Evolutionary conservation across 2,797 vertebrate species (phyloP).

Genomic region (Prionace glauca): DNA sequence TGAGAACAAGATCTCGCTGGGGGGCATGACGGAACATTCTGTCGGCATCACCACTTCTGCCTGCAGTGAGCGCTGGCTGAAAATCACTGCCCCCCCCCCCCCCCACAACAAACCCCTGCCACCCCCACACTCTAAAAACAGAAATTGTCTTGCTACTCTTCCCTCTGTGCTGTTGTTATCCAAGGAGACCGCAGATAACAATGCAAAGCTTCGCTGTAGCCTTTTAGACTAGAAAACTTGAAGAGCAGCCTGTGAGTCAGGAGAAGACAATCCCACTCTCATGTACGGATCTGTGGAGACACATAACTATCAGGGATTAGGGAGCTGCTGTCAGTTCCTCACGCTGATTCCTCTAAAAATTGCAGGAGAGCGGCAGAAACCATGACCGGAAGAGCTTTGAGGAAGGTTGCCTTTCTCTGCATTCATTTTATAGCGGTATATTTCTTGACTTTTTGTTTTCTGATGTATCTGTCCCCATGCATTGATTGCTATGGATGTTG

Average conservation of each 20-base stretch:
- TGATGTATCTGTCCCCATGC: not conserved
- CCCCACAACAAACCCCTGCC: too few relatives aligned
- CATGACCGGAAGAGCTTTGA: not conserved
- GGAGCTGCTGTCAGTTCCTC: too few relatives aligned
- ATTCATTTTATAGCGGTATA: not conserved
- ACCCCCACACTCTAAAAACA: not conserved
- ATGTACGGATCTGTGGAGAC: not conserved
- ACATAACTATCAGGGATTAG: too few relatives aligned
- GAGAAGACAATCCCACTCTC: too few relatives aligned
- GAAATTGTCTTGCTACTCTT: not conserved
- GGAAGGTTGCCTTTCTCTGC: not conserved
- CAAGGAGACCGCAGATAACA: not conserved
- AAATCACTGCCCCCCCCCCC: too few relatives aligned
- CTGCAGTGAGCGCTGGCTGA: too few relatives aligned
- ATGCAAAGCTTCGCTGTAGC: not conserved
- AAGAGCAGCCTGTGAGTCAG: not conserved
- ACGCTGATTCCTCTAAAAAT: not conserved
- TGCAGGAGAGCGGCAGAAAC: not conserved
- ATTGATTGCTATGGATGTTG: slow-evolving; percentile 22
- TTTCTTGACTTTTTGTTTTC: not conserved
- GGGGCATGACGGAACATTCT: too few relatives aligned
- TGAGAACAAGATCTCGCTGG: too few relatives aligned
- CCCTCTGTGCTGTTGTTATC: not conserved
- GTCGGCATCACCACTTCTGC: too few relatives aligned
- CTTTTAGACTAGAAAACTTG: not conserved